phyloP scores from a whole-genome alignment of 2,797 vertebrate genomes.

The Coreius guichenoti region DNA sequence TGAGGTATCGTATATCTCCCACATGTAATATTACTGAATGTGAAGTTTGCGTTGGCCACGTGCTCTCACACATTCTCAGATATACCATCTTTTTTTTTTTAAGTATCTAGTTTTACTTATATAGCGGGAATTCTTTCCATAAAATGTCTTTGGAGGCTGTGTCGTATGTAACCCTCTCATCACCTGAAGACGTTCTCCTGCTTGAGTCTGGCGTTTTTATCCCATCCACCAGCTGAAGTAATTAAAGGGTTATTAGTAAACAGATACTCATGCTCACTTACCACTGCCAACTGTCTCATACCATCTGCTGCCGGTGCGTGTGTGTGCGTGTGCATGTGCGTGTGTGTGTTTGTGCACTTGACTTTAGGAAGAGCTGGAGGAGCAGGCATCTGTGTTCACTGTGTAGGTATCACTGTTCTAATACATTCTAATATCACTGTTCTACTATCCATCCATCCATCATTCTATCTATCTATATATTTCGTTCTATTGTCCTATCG shows the following conservation, averaged over 20 bases:
- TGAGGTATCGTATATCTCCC: conserved; percentile 69
- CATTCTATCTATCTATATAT: background rate
- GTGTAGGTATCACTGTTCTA: conserved; percentile 60
- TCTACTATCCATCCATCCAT: conserved; percentile 9
- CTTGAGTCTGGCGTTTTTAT: conserved; percentile 79
- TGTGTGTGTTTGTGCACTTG: conserved; percentile 67
- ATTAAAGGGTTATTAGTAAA: conserved; percentile 89
- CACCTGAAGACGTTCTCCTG: conserved; percentile 79
- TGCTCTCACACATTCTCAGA: conserved; percentile 23
- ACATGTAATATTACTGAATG: conserved; percentile 69
- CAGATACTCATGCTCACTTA: conserved; percentile 84
- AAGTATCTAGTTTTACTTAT: conserved; percentile 28
- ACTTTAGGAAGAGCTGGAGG: conserved; percentile 79
- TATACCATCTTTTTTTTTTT: conserved; percentile 6
- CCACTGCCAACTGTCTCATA: conserved; percentile 83
- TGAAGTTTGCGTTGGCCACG: conserved; percentile 28
- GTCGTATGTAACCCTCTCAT: conserved; percentile 66
- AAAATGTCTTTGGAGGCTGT: conserved; percentile 46
- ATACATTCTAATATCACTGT: conserved; percentile 8
- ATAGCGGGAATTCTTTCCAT: conserved; percentile 28
- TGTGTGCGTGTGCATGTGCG: conserved; percentile 52
- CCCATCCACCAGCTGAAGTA: conserved; percentile 84
- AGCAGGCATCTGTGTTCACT: conserved; percentile 65
- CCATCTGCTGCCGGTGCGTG: conserved; percentile 81
- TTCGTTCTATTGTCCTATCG: background rate